These are phyloP conservation scores for Leucoraja ocellata DNA, from an alignment of 2,797 vertebrate genomes.

Conservation along the genomic window DNA sequence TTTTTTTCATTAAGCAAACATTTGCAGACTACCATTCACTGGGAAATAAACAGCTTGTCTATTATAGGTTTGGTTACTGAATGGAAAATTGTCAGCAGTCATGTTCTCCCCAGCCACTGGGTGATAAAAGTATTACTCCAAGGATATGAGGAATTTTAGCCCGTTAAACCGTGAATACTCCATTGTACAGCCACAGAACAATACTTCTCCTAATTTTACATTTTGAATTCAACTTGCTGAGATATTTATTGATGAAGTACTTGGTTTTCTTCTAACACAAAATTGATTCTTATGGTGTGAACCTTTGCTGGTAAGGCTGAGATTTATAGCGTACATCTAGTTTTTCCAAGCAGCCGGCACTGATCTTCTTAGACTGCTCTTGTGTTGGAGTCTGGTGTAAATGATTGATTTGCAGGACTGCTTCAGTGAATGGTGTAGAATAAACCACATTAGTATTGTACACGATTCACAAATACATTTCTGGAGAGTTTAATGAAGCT, in stretches of 20 bases:
- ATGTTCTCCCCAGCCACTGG: constrained; percentile 16
- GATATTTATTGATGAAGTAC: neutral
- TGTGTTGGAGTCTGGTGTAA: neutral
- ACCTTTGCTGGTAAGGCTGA: neutral
- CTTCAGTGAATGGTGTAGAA: neutral
- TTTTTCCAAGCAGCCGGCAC: neutral
- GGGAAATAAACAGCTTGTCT: constrained; percentile 35
- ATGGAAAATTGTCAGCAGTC: constrained; percentile 35
- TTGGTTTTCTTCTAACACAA: neutral
- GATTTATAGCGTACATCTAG: neutral
- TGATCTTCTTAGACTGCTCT: neutral
- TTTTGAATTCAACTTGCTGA: neutral
- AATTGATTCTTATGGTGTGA: neutral
- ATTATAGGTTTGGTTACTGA: constrained; percentile 30
- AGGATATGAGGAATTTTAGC: constrained; percentile 44
- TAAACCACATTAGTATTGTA: neutral
- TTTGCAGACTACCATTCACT: constrained; percentile 29
- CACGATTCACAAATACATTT: neutral
- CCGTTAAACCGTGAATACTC: constrained; percentile 43
- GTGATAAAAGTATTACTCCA: constrained; percentile 38
- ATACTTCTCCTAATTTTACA: neutral
- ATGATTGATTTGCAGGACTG: neutral
- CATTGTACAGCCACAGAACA: constrained; percentile 41
- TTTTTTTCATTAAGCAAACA: constrained; percentile 10
- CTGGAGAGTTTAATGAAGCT: no score